Conservation (phyloP, 1,140 invertebrate genomes). For the Dreissena polymorpha region DNA sequence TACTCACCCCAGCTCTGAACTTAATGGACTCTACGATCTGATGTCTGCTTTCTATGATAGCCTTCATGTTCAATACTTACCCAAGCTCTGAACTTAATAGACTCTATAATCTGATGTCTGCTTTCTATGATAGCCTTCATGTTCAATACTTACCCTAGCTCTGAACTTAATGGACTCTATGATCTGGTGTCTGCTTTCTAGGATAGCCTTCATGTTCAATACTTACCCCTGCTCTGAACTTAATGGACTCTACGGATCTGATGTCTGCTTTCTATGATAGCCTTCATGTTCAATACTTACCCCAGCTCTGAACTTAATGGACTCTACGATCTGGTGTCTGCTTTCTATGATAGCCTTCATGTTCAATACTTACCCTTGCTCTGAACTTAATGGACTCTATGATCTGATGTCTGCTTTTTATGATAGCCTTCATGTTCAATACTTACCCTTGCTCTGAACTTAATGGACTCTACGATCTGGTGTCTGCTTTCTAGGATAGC, state of each 20-base stretch:
- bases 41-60: slow-evolving; percentile 85
- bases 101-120: slow-evolving; percentile 88
- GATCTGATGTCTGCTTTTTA: slow-evolving; percentile 87
- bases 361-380: no score
- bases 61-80: no score
- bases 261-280: slow-evolving; percentile 85
- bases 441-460: slow-evolving; percentile 84
- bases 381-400: slow-evolving; percentile 87
- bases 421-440: slow-evolving; percentile 82
- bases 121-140: slow-evolving; percentile 84
- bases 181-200: slow-evolving; percentile 87
- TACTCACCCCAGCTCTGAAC: slow-evolving; percentile 83
- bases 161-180: slow-evolving; percentile 87
- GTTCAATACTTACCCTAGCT: no score
- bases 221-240: slow-evolving; percentile 84
- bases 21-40: slow-evolving; percentile 89
- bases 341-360: slow-evolving; percentile 84
- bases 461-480: slow-evolving; percentile 88
- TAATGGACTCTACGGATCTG: slow-evolving; percentile 89
- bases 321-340: slow-evolving; percentile 88
- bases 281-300: no score
- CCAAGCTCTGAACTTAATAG: slow-evolving; percentile 85
- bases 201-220: slow-evolving; percentile 82
- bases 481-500: slow-evolving; percentile 85
- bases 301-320: slow-evolving; percentile 85